Percentiles rank a stretch among this genome's conserved stretches.
Conservation (phyloP, 2,888 invertebrate species). For the Tiphia femorata region DNA sequence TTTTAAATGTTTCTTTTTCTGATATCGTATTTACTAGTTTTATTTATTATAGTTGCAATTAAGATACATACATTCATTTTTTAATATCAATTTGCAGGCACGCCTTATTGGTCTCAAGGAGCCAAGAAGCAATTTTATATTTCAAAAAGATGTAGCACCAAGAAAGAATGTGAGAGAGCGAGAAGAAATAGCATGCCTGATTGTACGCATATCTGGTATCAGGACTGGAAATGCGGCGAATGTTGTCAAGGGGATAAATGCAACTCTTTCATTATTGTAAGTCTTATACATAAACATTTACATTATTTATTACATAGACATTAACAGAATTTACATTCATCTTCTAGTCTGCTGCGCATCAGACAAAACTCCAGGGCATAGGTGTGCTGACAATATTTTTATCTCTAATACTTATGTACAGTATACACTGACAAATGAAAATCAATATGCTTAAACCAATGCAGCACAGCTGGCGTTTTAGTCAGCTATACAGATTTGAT, state of each 20-base stretch:
- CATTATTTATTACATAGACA: neutral
- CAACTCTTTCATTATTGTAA: constrained; percentile 95
- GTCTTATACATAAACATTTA: constrained; percentile 64
- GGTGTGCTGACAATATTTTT: too few species aligned
- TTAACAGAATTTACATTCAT: constrained; percentile 8
- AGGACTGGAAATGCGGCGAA: constrained; percentile 96
- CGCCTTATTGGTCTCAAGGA: constrained; percentile 95
- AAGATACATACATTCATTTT: neutral
- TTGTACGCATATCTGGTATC: constrained; percentile 94
- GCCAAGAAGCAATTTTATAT: constrained; percentile 94
- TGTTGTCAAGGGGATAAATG: constrained; percentile 97
- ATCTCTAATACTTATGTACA: too few species aligned
- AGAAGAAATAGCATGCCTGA: constrained; percentile 80
- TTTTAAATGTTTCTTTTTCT: too few species aligned
- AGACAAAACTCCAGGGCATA: too few species aligned
- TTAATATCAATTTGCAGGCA: constrained; percentile 69
- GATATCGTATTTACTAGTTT: too few species aligned
- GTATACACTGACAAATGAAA: too few species aligned
- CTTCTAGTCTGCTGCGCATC: constrained; percentile 50
- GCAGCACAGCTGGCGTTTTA: constrained; percentile 3
- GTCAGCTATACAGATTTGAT: constrained; percentile 3
- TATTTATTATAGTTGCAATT: too few species aligned
- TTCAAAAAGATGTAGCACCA: constrained; percentile 89
- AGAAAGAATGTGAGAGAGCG: constrained; percentile 81
- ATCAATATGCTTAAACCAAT: neutral